Conservation (phyloP, 2,888 invertebrate species). For the Drosophila neutralis region DNA sequence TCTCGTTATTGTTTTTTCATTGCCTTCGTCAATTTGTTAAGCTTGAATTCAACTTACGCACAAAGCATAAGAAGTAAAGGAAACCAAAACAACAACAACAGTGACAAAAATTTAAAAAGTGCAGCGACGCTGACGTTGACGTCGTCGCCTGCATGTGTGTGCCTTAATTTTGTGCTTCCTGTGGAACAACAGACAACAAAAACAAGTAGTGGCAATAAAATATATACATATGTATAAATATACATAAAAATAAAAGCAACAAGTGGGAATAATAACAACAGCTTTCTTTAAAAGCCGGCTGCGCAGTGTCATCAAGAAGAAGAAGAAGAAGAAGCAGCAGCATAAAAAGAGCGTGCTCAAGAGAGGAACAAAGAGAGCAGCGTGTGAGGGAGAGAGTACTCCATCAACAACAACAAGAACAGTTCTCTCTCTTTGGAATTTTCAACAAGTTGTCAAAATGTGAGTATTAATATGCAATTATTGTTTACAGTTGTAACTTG, state of each 20-base stretch:
- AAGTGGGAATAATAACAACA: conserved; percentile 46
- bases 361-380: conserved; percentile 10
- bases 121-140: conserved; percentile 56
- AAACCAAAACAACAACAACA: conserved; percentile 30
- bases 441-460: conserved; percentile 57
- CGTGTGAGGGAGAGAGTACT: conserved; percentile 2
- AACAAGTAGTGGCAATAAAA: conserved; percentile 41
- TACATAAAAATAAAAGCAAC: conserved; percentile 40
- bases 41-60: conserved; percentile 51
- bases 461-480: conserved; percentile 75
- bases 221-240: not conserved
- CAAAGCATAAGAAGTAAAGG: conserved; percentile 27
- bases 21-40: conserved; percentile 43
- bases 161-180: conserved; percentile 76
- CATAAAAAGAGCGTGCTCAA: conserved; percentile 19
- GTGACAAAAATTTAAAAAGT: conserved; percentile 64
- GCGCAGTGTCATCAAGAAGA: conserved; percentile 35
- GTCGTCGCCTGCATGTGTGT: conserved; percentile 61
- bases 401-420: conserved; percentile 11
- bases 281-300: conserved; percentile 58
- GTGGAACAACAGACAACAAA: conserved; percentile 53
- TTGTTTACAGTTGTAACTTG: conserved; percentile 50
- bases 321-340: not conserved
- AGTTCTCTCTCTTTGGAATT: conserved; percentile 21
- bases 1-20: conserved; percentile 7